These are phyloP conservation scores for Automeris io DNA, from an alignment of 2,888 invertebrate species.

Conservation along the genomic window DNA sequence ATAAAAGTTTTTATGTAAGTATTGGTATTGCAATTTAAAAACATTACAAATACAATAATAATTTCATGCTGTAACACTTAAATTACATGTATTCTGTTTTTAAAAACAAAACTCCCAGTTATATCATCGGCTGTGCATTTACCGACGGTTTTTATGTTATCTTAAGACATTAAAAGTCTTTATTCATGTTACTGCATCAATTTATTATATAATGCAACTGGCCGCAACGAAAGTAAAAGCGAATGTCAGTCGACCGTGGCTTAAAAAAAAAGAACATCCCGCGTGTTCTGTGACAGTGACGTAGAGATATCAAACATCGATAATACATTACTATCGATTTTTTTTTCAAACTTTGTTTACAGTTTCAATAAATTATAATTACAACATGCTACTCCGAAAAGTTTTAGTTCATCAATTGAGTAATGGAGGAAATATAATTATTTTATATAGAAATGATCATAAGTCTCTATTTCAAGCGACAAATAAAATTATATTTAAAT, in stretches of 20 bases:
- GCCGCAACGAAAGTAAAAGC: constrained; percentile 62
- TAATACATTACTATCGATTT: background rate
- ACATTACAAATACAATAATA: background rate
- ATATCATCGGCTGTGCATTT: constrained; percentile 5
- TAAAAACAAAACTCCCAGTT: background rate
- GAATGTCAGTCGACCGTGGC: constrained; percentile 43
- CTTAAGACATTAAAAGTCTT: constrained; percentile 33
- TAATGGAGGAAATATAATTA: too few relatives aligned
- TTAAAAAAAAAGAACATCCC: constrained; percentile 31
- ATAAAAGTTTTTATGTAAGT: background rate
- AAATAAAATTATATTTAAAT: too few relatives aligned
- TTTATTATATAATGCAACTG: constrained; percentile 50
- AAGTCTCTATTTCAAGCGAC: too few relatives aligned
- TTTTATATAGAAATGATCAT: too few relatives aligned
- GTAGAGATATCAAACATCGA: constrained; percentile 13
- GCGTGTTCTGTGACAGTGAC: constrained; percentile 29
- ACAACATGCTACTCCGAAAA: too few relatives aligned
- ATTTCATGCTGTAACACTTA: background rate
- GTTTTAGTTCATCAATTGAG: too few relatives aligned
- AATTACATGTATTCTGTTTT: background rate
- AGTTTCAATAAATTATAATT: too few relatives aligned
- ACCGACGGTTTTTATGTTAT: constrained; percentile 24
- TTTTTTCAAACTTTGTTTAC: too few relatives aligned
- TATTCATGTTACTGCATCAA: constrained; percentile 40
- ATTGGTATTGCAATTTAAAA: background rate